Evolutionary conservation across 2,888 invertebrate genomes (phyloP), one percentile per base, ranked within the genome.

Genomic region (Entomobrya multifasciata): DNA sequence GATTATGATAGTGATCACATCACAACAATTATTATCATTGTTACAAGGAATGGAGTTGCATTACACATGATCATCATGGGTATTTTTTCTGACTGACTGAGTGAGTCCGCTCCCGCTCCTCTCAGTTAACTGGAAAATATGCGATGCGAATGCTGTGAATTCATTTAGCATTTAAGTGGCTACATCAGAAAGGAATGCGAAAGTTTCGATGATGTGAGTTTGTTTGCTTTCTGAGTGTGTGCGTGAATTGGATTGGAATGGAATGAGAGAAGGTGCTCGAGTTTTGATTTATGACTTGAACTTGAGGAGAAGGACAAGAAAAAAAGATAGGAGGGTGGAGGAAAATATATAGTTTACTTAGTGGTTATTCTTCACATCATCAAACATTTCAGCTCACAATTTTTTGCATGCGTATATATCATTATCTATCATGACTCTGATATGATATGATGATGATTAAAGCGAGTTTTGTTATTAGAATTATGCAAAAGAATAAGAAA

Each of bases 241-340:
- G 57, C n/a, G n/a, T n/a, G n/a, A n/a, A n/a, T n/a, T n/a, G n/a
- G n/a, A n/a, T n/a, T 60, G 57, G 25, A 60, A 60, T 47, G 57
- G 52, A 76, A 76, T 17, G 36, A 55, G 44, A 57, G 41, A 62
- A 67, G 44, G 70, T 81, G 84, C 79, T 84, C 83, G 62, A 87
- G 79, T 79, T 85, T 87, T 87, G 87, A 87, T 87, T 87, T 87
- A 87, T 87, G 84, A 85, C 85, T 87, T 80, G 67, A 81, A 85
- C 74, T 87, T 87, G 85, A 30, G 36, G 57, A 85, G 72, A 67
- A 87, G 85, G 81, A 80, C 85, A 85, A 13, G 57, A 25, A 60
- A 36, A 36, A 36, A 36, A 36, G 36, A 36, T 36, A 8, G 27
- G 22, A 60, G 57, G 57, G 36, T 20, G 25, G 57, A 60, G 57